phyloP scores from a whole-genome alignment of 1,140 invertebrate genomes.

The Drosophila miranda region DNA sequence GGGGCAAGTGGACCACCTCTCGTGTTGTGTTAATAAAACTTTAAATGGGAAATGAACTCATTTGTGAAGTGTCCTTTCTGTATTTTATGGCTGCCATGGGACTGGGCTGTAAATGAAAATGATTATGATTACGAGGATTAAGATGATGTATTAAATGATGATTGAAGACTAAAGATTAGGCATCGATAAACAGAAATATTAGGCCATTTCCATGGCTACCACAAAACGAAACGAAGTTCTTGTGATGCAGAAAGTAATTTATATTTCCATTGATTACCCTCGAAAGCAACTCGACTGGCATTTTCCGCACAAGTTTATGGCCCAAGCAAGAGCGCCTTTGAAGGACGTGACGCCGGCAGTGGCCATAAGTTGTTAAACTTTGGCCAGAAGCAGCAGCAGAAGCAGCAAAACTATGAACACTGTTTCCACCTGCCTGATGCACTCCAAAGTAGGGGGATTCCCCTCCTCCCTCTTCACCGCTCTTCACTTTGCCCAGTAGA shows the following conservation, averaged over 20 bases:
- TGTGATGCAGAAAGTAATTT: no score
- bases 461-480: no score
- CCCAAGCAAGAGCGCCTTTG: constrained; percentile 10
- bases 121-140: no score
- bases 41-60: no score
- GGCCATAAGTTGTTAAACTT: constrained; percentile 28
- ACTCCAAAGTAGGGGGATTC: background rate
- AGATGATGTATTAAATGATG: constrained; percentile 33
- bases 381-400: constrained; percentile 26
- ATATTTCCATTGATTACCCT: constrained; percentile 14
- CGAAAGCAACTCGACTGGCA: background rate
- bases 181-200: constrained; percentile 2
- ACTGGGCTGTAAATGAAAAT: no score
- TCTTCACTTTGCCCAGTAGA: constrained; percentile 12
- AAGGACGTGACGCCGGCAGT: constrained; percentile 35
- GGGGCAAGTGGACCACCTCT: no score
- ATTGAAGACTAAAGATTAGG: constrained; percentile 22
- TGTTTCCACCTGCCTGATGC: constrained; percentile 26
- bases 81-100: no score
- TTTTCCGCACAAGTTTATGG: background rate
- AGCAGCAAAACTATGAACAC: constrained; percentile 24
- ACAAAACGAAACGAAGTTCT: no score
- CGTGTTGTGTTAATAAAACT: constrained; percentile 43
- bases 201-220: no score
- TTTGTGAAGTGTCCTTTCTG: no score